Evolutionary conservation across 2,888 invertebrate genomes (phyloP).

Genomic region (Caenorhabditis sp.): DNA sequence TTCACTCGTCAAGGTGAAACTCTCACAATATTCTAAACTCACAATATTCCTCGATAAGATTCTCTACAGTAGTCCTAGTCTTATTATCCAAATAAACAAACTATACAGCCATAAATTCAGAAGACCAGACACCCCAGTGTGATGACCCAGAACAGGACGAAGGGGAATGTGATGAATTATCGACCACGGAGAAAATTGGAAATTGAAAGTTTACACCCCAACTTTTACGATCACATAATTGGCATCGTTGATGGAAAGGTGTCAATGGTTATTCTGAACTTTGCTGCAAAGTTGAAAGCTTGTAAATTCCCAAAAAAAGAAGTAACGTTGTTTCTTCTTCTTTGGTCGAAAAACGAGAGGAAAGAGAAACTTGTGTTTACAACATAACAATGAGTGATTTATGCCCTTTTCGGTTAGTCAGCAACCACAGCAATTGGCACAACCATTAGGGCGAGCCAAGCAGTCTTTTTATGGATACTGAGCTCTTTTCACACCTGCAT

Average conservation of each 20-base stretch:
- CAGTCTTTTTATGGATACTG: not conserved
- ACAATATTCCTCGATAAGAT: too few relatives aligned
- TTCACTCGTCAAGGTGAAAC: too few relatives aligned
- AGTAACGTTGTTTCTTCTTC: constrained; percentile 1
- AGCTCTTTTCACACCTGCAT: constrained; percentile 46
- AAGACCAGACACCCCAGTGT: not conserved
- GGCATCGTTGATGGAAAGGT: constrained; percentile 1
- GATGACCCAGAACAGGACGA: constrained; percentile 4
- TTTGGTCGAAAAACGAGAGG: constrained; percentile 8
- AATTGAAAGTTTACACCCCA: constrained; percentile 12
- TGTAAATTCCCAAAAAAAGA: constrained; percentile 27
- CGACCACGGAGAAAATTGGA: constrained; percentile 2
- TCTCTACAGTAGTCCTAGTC: not conserved
- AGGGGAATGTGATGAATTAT: not conserved
- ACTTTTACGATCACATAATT: constrained; percentile 22
- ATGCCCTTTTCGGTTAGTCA: constrained; percentile 50
- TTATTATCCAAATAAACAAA: constrained; percentile 38
- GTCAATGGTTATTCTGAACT: not conserved
- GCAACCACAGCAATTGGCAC: constrained; percentile 21
- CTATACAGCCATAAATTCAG: not conserved
- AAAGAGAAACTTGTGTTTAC: constrained; percentile 30
- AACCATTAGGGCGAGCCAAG: constrained; percentile 13
- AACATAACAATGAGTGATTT: constrained; percentile 60
- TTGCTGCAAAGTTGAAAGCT: constrained; percentile 15
- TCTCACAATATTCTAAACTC: too few relatives aligned